A percentile compares a stretch with the other conserved stretches of the same genome.
These are phyloP conservation scores for Catharus fuscescens DNA, from an alignment of 2,113 vertebrate species.

Conservation along the genomic window DNA sequence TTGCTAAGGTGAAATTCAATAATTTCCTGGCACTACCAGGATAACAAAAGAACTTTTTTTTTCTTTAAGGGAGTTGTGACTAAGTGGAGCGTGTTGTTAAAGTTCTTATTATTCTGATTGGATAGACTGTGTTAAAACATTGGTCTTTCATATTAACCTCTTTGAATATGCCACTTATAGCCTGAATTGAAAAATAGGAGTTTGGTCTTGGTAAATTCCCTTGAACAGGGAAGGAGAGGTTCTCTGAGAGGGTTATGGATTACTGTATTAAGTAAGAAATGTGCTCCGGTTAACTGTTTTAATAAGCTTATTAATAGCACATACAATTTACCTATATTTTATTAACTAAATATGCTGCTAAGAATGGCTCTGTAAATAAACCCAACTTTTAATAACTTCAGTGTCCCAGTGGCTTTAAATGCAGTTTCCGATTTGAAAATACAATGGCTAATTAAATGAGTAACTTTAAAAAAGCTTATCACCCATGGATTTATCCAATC, in stretches of 20 bases:
- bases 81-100: not conserved
- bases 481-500: not conserved
- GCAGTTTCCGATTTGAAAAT: not conserved
- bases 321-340: not conserved
- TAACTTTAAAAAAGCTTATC: not conserved
- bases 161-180: not conserved
- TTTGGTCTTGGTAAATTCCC: not conserved
- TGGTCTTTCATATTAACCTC: not conserved
- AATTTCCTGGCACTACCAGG: not conserved
- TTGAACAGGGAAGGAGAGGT: not conserved
- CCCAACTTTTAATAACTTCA: not conserved
- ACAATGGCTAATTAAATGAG: not conserved
- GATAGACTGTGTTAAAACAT: not conserved
- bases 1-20: not conserved
- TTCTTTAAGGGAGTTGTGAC: not conserved
- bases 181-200: not conserved
- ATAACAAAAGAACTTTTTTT: not conserved
- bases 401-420: not conserved
- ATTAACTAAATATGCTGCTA: not conserved
- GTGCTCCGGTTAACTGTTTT: not conserved
- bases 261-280: not conserved
- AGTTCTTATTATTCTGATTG: not conserved
- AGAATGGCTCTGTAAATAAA: not conserved
- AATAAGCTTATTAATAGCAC: slow-evolving; percentile 4
- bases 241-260: not conserved